phyloP scores from a whole-genome alignment of 1,140 invertebrate genomes.

The Solen grandis region DNA sequence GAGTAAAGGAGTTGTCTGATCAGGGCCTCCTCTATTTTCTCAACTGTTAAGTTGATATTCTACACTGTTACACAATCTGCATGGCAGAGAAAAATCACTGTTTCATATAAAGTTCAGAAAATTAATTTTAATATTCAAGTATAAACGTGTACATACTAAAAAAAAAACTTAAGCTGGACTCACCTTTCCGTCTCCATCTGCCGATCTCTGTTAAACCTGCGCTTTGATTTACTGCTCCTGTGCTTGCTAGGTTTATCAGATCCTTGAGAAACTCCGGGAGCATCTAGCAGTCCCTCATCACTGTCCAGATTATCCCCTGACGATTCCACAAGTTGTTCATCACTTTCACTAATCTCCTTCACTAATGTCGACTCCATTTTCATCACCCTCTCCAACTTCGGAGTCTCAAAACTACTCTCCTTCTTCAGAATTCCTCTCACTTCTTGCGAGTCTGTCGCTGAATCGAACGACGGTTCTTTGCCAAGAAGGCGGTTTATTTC shows the following conservation, averaged over 20 bases:
- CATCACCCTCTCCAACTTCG: conserved; percentile 76
- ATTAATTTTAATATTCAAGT: too few species aligned
- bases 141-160: too few species aligned
- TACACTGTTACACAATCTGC: too few species aligned
- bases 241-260: neutral
- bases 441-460: conserved; percentile 57
- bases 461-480: conserved; percentile 16
- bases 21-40: too few species aligned
- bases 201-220: conserved; percentile 40
- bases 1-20: too few species aligned
- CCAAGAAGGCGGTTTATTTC: conserved; percentile 47
- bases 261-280: neutral
- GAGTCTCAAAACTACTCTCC: conserved; percentile 68
- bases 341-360: neutral
- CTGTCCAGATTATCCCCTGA: conserved; percentile 52
- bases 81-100: too few species aligned
- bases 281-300: conserved; percentile 34
- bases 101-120: too few species aligned
- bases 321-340: conserved; percentile 5
- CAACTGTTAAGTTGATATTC: too few species aligned
- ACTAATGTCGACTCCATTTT: conserved; percentile 1
- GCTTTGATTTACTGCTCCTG: conserved; percentile 24
- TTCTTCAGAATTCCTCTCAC: conserved; percentile 69
- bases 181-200: conserved; percentile 40
- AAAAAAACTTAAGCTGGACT: neutral